Conservation (phyloP, 2,888 invertebrate species). For the Campoplex nolae region DNA sequence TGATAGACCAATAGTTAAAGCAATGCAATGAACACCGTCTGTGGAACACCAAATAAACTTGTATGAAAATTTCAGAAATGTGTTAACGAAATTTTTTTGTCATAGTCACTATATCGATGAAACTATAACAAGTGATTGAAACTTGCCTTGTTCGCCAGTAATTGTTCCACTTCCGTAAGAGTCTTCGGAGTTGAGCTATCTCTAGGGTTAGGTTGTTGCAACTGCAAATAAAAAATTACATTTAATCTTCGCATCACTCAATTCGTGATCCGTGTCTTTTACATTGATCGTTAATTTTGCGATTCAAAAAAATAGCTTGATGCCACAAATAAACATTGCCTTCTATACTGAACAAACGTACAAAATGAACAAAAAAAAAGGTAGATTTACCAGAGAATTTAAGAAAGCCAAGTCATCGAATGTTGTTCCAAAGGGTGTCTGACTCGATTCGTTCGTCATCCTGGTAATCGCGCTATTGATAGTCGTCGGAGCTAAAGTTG, state of each 20-base stretch:
- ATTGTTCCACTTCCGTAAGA: constrained; percentile 80
- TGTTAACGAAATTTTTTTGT: no score
- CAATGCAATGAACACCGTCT: no score
- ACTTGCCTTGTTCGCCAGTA: constrained; percentile 82
- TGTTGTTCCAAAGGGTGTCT: constrained; percentile 80
- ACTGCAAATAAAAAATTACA: constrained; percentile 71
- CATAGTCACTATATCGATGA: constrained; percentile 44
- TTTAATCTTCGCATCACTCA: neutral
- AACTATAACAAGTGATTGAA: constrained; percentile 42
- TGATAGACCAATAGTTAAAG: no score
- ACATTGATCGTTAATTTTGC: neutral
- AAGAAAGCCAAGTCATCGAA: constrained; percentile 87
- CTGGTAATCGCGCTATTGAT: constrained; percentile 36
- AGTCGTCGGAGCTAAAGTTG: constrained; percentile 55
- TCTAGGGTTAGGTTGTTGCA: constrained; percentile 73
- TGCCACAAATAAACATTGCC: neutral
- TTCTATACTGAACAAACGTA: neutral
- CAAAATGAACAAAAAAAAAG: no score
- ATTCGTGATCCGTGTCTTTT: neutral
- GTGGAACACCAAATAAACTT: no score
- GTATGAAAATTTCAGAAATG: no score
- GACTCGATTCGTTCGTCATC: constrained; percentile 71
- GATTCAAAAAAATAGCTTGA: neutral
- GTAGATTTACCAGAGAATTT: constrained; percentile 86
- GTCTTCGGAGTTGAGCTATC: constrained; percentile 78